Evolutionary conservation across 2,113 vertebrate genomes (phyloP), one percentile per base, ranked within the genome.

Genomic region (Eptatretus burgeri): DNA sequence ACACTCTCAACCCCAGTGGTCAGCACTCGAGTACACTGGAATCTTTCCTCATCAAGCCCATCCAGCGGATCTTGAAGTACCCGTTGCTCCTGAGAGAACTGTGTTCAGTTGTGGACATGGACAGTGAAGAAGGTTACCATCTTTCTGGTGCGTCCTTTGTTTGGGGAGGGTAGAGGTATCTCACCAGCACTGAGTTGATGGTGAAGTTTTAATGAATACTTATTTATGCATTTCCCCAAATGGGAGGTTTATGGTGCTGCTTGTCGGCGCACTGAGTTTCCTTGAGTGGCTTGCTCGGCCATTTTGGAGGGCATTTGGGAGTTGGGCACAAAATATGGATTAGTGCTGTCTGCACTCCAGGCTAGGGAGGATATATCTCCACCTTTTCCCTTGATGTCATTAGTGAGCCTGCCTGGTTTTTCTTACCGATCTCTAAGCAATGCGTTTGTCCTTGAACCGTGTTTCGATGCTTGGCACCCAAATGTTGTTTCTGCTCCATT

Each of bases 101-200:
- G 18, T 84, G 84, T 68, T 79, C 83, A 0, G 78, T 94, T 71
- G 94, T 87, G 0, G 85, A 98, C 1, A 82, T 80, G 0, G 91
- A 95, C 67, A 98, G 91, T 2, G 91, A 95, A 68, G 91, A 98
- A n/a, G 88, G 93, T 69, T 95, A 94, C 73, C 89, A 98, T 69
- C 76, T 98, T 20, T 84, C 94, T 10, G 83, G 91, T 98, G 72
- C 27, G 27, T 41, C 27, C 27, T 41, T 41, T 41, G 27, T 41
- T 41, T 41, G 27, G 27, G 27, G 27, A 41, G 7, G 27, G 27
- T 74, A 75, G 49, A 41, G 27, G 27, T 3, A 41, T 41, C 27
- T 3, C 27, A 41, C 27, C 27, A 41, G 27, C 3, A 41, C 7
- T 41, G 27, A 41, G 27, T 41, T 62, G n/a, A 12, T 41, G 27